Percentiles rank a stretch among this genome's conserved stretches.
These are phyloP conservation scores for Protonibea diacanthus DNA, from an alignment of 2,797 vertebrate genomes.

Conservation along the genomic window DNA sequence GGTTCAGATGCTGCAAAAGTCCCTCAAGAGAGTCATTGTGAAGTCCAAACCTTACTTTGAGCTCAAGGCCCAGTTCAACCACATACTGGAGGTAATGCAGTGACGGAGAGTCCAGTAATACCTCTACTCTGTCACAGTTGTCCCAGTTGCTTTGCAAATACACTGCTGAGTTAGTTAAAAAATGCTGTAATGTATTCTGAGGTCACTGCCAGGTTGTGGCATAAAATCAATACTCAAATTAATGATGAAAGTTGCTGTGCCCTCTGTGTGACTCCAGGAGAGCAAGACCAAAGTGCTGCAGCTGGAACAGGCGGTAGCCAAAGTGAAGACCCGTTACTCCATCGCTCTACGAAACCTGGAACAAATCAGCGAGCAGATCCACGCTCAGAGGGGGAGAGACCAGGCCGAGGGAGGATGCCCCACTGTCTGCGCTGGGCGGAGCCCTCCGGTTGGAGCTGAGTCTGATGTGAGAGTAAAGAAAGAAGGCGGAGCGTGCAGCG, in stretches of 20 bases:
- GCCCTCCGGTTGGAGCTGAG: constrained; percentile 90
- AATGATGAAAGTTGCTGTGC: constrained; percentile 29
- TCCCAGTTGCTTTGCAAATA: constrained; percentile 10
- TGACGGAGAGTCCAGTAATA: background rate
- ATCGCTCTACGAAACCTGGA: constrained; percentile 93
- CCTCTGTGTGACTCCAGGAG: constrained; percentile 84
- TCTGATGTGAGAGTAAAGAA: constrained; percentile 67
- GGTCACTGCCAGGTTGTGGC: constrained; percentile 30
- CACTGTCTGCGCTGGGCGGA: constrained; percentile 78
- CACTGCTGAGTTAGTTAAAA: constrained; percentile 33
- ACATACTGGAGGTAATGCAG: constrained; percentile 91
- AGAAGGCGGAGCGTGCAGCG: constrained; percentile 64
- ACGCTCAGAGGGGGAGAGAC: constrained; percentile 85
- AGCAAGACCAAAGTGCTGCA: constrained; percentile 91
- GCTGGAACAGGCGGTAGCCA: constrained; percentile 89
- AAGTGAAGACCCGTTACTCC: constrained; percentile 92
- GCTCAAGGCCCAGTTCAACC: constrained; percentile 95
- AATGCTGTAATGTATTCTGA: constrained; percentile 14
- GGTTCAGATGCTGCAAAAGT: constrained; percentile 93
- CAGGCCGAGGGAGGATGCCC: constrained; percentile 59
- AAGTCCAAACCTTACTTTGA: constrained; percentile 97
- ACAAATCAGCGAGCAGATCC: constrained; percentile 96
- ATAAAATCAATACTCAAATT: constrained; percentile 52
- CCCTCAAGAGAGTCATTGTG: constrained; percentile 91
- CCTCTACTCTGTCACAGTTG: background rate